Conservation (phyloP, 2,113 vertebrate genomes). For the Plecturocebus donacophilus region DNA sequence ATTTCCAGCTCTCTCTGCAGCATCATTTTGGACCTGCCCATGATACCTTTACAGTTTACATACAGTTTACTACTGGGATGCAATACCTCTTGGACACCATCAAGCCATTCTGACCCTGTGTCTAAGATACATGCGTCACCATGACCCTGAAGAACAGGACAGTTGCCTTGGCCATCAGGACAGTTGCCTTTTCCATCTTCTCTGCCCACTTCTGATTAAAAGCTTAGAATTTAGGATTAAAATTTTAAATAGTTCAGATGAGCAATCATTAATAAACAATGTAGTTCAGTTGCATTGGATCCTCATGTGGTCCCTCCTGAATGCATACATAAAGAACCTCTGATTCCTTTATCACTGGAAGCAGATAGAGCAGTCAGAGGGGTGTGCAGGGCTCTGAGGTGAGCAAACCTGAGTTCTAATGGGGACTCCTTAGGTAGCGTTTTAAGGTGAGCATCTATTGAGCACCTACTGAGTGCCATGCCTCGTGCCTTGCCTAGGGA, state of each 20-base stretch:
- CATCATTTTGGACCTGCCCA: not conserved
- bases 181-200: not conserved
- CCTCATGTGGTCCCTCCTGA: not conserved
- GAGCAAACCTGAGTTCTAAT: rapidly evolving
- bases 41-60: rapidly evolving
- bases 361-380: not conserved
- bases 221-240: not conserved
- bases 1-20: not conserved
- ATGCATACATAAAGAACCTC: not conserved
- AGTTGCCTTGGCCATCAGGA: not conserved
- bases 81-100: not conserved
- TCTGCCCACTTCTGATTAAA: not conserved
- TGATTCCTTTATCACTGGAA: not conserved
- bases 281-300: not conserved
- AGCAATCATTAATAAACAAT: not conserved
- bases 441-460: not conserved
- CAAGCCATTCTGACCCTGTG: not conserved
- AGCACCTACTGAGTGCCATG: not conserved
- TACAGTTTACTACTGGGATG: no score
- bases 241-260: not conserved
- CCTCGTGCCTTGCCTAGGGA: not conserved
- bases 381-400: not conserved
- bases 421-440: not conserved
- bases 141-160: not conserved
- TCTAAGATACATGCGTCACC: not conserved